These are phyloP conservation scores for Platichthys flesus DNA, from an alignment of 2,113 vertebrate genomes.

Conservation along the genomic window DNA sequence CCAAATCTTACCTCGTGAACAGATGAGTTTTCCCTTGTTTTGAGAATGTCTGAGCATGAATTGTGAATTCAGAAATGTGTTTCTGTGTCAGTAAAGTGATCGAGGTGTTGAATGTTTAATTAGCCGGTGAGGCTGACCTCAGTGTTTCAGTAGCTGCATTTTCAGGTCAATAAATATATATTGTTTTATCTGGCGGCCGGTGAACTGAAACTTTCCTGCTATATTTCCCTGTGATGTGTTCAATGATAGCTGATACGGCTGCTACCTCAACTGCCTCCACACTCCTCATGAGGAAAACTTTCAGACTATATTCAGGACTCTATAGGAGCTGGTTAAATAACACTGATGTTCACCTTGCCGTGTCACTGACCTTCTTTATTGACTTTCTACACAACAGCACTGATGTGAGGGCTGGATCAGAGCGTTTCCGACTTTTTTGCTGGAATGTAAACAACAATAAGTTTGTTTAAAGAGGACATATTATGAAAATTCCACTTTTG, in stretches of 20 bases:
- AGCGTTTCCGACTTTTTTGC: not conserved
- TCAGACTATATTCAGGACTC: not conserved
- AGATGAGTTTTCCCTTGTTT: no score
- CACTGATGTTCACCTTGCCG: not conserved
- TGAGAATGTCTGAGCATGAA: no score
- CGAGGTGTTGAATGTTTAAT: slow-evolving; percentile 5
- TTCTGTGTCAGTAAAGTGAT: not conserved
- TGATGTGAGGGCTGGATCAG: not conserved
- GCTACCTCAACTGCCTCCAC: no score
- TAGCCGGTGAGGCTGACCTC: not conserved
- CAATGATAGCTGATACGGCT: no score
- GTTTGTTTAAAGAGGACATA: no score
- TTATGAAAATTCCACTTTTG: no score
- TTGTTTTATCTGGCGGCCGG: not conserved
- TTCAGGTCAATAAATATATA: not conserved
- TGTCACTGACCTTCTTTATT: not conserved
- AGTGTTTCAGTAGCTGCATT: not conserved
- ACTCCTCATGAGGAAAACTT: no score
- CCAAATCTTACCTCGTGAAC: no score
- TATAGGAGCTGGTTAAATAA: not conserved
- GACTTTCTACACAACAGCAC: not conserved
- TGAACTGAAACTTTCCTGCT: not conserved
- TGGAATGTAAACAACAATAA: not conserved
- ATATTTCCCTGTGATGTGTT: no score
- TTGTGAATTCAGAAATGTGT: no score